Conservation (phyloP, 1,140 invertebrate genomes). For the Cyclargus thomasi region DNA sequence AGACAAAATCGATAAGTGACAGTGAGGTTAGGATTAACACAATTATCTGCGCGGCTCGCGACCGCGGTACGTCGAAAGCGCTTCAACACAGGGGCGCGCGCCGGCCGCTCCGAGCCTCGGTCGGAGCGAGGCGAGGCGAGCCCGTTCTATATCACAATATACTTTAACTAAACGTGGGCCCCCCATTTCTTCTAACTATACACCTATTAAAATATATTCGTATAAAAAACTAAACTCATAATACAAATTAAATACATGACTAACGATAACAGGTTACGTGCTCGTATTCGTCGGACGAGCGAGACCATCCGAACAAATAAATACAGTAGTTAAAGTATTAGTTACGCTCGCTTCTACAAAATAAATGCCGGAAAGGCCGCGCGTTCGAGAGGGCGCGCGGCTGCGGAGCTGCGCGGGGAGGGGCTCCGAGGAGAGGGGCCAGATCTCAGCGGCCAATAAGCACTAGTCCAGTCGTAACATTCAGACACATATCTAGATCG, state of each 20-base stretch:
- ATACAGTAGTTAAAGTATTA: conserved; percentile 4
- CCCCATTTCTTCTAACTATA: conserved; percentile 56
- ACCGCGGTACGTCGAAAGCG: background rate
- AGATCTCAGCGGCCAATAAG: background rate
- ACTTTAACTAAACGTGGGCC: conserved; percentile 60
- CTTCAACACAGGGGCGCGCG: background rate
- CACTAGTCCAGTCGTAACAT: background rate
- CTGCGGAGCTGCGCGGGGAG: background rate
- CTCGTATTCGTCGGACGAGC: conserved; percentile 16
- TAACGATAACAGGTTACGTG: conserved; percentile 17
- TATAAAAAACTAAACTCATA: conserved; percentile 44
- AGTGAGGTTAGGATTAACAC: conserved; percentile 15
- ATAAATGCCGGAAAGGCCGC: background rate
- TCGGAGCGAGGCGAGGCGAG: conserved; percentile 52
- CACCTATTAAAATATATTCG: conserved; percentile 49
- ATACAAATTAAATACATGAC: conserved; percentile 27
- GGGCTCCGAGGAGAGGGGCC: background rate
- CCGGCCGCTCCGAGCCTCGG: background rate
- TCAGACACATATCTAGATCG: background rate
- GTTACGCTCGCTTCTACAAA: background rate
- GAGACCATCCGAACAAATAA: conserved; percentile 7
- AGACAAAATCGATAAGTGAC: conserved; percentile 21
- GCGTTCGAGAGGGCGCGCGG: background rate
- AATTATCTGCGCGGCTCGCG: background rate
- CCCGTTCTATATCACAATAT: conserved; percentile 68